Evolutionary conservation across 2,888 invertebrate genomes (phyloP), one percentile per base, ranked within the genome.

Genomic region (Stenoptilia bipunctidactyla): DNA sequence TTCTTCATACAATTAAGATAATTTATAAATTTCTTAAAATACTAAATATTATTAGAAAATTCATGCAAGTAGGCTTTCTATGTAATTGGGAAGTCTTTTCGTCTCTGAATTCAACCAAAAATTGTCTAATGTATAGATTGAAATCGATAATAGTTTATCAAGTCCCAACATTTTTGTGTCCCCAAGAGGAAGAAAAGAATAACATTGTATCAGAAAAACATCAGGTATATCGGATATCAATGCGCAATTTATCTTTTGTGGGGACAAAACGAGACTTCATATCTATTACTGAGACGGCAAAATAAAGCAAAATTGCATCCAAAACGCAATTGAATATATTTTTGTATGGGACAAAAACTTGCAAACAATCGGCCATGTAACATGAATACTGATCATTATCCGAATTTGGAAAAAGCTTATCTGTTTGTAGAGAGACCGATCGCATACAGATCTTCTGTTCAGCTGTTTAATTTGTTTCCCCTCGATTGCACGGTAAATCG

Each of bases 341-440:
- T 50, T 46, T 40, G 56, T 52, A 53, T 53, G 45, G 49, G 65
- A 57, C 70, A 77, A 72, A 63, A 65, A 67, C 55, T 46, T 56
- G 52, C 63, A 65, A 61, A 80, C 79, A 75, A 82, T 82, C 74
- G 70, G 56, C 56, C 61, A 50, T 64, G 80, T 66, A 73, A 74
- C 70, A 56, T 67, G 75, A 80, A 79, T 75, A 72, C 72, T 54
- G 83, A 83, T 83, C 66, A 72, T 79, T 82, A 82, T 83, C 82
- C 49, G 56, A 61, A 56, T 60, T 68, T 65, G 51, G 59, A 61
- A 60, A 58, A 56, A 50, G 72, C 72, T 77, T 82, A 80, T 80
- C 82, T 75, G 6, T 39, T 61, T 56, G 54, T 58, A 71, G 60
- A 69, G 61, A 56, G 56, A 58, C 76, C 79, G 77, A 74, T 79